Percentiles rank a stretch among this genome's conserved stretches.
Evolutionary conservation across 2,797 vertebrate genomes (phyloP).

Genomic region (Momotus momota): DNA sequence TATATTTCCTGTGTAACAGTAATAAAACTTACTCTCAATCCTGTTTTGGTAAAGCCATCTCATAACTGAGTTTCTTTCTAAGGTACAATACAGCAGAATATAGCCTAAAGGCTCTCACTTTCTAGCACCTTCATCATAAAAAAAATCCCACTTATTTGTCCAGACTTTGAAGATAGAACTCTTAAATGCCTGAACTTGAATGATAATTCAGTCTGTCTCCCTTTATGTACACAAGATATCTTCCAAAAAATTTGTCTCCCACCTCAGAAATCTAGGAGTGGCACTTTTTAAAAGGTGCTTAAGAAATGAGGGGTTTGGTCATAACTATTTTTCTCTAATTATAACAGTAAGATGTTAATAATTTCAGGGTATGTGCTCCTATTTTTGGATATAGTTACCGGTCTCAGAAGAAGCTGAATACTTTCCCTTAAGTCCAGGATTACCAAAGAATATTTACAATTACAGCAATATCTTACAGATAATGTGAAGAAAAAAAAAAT

Average conservation of each 20-base stretch:
- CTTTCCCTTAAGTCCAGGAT: background rate
- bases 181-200: background rate
- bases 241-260: background rate
- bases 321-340: background rate
- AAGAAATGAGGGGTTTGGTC: fast-evolving
- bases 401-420: background rate
- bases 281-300: background rate
- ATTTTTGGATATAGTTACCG: background rate
- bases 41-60: background rate
- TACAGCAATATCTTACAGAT: background rate
- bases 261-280: background rate
- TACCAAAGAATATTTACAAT: background rate
- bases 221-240: background rate
- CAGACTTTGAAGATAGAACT: background rate
- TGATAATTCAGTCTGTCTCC: background rate
- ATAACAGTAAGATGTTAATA: background rate
- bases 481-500: background rate
- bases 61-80: background rate
- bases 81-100: background rate
- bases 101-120: background rate
- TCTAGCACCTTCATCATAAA: background rate
- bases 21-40: background rate
- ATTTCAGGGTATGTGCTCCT: background rate
- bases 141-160: background rate
- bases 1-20: background rate